Conservation (phyloP, 2,113 vertebrate species). For the Cettia cetti region DNA sequence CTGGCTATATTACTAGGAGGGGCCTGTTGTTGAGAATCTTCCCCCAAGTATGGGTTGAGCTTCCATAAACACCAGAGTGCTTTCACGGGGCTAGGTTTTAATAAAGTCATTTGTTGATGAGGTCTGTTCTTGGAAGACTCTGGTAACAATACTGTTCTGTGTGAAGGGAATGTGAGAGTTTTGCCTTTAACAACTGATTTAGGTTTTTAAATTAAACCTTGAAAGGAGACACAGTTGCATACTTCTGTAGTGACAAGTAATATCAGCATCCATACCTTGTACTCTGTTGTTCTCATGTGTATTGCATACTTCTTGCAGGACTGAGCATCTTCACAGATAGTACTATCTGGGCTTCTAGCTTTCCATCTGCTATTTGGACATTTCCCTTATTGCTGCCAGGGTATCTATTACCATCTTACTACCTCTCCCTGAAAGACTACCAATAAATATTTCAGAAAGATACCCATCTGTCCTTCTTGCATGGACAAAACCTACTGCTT, state of each 20-base stretch:
- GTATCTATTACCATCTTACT: neutral
- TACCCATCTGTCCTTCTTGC: neutral
- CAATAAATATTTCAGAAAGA: neutral
- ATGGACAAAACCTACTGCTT: neutral
- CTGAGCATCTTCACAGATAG: neutral
- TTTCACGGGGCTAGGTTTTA: neutral
- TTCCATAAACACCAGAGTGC: neutral
- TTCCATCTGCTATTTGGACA: neutral
- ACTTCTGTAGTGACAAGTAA: neutral
- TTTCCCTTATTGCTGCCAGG: neutral
- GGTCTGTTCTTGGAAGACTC: neutral
- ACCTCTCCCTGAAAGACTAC: neutral
- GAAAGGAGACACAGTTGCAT: neutral
- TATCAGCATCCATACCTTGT: neutral
- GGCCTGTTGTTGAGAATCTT: neutral
- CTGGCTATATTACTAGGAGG: neutral
- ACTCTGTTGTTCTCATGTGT: rapidly evolving
- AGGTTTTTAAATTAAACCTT: neutral
- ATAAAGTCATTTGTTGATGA: neutral
- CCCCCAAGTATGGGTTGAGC: neutral
- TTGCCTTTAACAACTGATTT: neutral
- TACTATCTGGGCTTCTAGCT: neutral
- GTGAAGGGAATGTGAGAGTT: neutral
- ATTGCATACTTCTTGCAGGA: neutral
- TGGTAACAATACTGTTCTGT: neutral